phyloP scores from a whole-genome alignment of 1,140 invertebrate genomes.

The Euura lappo region DNA sequence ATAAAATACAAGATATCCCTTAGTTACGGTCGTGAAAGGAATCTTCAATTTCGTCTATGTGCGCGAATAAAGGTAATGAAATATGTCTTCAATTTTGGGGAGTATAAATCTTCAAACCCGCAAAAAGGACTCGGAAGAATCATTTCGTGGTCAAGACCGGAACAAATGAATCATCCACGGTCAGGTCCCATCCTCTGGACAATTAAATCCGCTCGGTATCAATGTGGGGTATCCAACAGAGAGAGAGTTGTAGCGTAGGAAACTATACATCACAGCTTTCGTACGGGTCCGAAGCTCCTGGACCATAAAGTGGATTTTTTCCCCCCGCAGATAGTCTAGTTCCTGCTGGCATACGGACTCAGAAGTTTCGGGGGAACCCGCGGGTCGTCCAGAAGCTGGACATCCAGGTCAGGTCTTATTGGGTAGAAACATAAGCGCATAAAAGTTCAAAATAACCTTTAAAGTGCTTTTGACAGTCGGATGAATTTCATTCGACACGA shows the following conservation, averaged over 20 bases:
- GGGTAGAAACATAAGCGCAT: not conserved
- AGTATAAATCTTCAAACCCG: no score
- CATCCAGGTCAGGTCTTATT: not conserved
- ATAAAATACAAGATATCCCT: not conserved
- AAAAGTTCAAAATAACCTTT: not conserved
- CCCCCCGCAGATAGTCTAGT: not conserved
- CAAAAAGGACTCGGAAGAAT: no score
- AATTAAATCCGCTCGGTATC: not conserved
- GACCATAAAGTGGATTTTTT: not conserved
- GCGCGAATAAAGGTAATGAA: no score
- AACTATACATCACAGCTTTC: not conserved
- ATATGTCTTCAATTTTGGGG: no score
- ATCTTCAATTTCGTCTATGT: not conserved
- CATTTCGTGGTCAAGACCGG: no score
- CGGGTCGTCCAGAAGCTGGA: not conserved
- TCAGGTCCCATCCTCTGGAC: not conserved
- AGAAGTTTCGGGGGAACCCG: not conserved
- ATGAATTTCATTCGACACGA: not conserved
- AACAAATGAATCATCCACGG: no score
- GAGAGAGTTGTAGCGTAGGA: not conserved
- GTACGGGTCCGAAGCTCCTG: not conserved
- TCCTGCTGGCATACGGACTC: not conserved
- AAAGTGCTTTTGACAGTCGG: constrained; percentile 1
- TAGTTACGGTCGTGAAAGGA: not conserved
- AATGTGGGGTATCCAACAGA: not conserved